Conservation (phyloP, 2,888 invertebrate genomes). For the Penaeus monodon region DNA sequence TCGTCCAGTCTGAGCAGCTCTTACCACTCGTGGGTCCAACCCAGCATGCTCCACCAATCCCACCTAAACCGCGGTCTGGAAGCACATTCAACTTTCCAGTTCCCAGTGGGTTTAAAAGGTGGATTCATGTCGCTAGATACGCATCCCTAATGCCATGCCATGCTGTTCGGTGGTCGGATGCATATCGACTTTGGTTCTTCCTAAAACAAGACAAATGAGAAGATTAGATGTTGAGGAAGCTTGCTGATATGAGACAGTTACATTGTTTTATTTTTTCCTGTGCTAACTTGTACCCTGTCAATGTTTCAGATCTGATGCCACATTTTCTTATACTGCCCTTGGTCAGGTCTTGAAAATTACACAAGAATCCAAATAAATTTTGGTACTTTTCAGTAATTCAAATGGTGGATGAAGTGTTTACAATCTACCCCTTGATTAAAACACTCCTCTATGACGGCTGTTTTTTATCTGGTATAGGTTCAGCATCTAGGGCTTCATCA, state of each 20-base stretch:
- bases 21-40: too few relatives aligned
- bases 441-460: background rate
- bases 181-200: too few relatives aligned
- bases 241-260: background rate
- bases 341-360: constrained; percentile 3
- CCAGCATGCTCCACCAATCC: too few relatives aligned
- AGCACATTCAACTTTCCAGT: too few relatives aligned
- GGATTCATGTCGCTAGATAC: too few relatives aligned
- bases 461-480: constrained; percentile 14
- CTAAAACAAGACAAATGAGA: too few relatives aligned
- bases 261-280: constrained; percentile 2
- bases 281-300: background rate
- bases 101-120: too few relatives aligned
- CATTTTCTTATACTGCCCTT: constrained; percentile 10
- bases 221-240: too few relatives aligned
- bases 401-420: constrained; percentile 6
- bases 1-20: too few relatives aligned
- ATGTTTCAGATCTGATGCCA: background rate
- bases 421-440: constrained; percentile 15
- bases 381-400: constrained; percentile 14
- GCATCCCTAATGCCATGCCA: too few relatives aligned
- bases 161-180: too few relatives aligned
- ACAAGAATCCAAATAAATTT: constrained; percentile 14
- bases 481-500: constrained; percentile 12
- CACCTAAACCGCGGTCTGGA: too few relatives aligned